Base-by-base conservation (phyloP, 2,888 invertebrate genomes). In the Yponomeuta plumbellus region DNA sequence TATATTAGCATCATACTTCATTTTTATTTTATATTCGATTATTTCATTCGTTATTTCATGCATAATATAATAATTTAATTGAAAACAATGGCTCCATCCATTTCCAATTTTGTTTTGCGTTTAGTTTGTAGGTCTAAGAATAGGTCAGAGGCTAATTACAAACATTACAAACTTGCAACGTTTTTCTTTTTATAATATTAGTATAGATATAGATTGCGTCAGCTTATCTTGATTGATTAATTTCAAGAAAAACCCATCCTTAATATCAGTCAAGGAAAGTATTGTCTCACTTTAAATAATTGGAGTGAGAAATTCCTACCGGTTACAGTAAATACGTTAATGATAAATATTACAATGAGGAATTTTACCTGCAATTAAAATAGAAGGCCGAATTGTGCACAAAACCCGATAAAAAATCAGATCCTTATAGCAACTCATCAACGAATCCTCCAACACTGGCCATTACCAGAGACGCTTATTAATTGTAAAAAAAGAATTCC, bases 401-500 rank as follows among this genome's bases (percentile, higher is more conserved):
- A 44, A 44, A 63, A 44, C 40, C 22, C 40, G 40, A 61, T 22
- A 11, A 58, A 65, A 52, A 58, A 65, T 34, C 58, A 26, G 52
- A 63, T 40, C 21, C 21, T 22, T 11, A 63, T 21, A 11, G 62
- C 63, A 21, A 13, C 44, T 13, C 17, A 21, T 21, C 59, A 59
- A 23, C 40, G 63, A 39, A 63, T 63, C 63, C 20, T 63, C 63
- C 66, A 52, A 61, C 66, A 61, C 61, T 39, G 34, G 11, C 26
- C 23, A 26, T 39, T 13, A 44, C 70, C 68, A 69, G 68, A 68
- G 70, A 74, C 73, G 69, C 75, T 80, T 80, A 80, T 80, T 85
- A 85, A 88, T 87, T 86, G 84, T 52, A 85, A 79, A 77, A 73
- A 62, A 61, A 70, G 72, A 73, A 78, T 78, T 77, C 76, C 79